These are phyloP conservation scores for Timandra comae DNA, from an alignment of 2,888 invertebrate species.

Conservation along the genomic window DNA sequence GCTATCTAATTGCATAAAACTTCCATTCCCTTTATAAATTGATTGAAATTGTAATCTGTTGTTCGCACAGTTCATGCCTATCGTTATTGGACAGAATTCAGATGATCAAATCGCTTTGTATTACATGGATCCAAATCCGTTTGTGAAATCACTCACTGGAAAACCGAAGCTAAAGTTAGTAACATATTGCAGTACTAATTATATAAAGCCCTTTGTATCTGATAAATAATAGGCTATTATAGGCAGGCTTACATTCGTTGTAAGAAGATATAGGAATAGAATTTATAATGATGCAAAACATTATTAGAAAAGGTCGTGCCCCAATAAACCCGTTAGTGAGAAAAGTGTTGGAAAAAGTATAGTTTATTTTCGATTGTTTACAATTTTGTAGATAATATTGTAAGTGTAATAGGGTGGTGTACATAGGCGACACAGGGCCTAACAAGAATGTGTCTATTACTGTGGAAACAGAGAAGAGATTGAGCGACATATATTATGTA, in stretches of 20 bases:
- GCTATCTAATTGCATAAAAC: no score
- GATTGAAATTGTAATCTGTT: no score
- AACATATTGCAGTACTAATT: background rate
- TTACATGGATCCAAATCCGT: constrained; percentile 75
- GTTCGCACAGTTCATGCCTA: constrained; percentile 68
- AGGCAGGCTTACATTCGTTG: no score
- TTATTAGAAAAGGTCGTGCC: no score
- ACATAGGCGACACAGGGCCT: constrained; percentile 58
- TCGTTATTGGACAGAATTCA: constrained; percentile 63
- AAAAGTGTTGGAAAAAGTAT: no score
- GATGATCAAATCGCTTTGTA: constrained; percentile 67
- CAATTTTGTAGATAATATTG: no score
- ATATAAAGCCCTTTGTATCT: background rate
- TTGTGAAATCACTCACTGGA: constrained; percentile 77
- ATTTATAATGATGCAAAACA: no score
- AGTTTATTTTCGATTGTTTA: no score
- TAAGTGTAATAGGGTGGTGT: constrained; percentile 70
- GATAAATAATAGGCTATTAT: background rate
- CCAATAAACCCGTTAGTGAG: no score
- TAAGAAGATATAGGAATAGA: no score
- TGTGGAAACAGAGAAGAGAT: constrained; percentile 56
- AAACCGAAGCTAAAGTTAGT: constrained; percentile 79
- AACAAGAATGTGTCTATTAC: constrained; percentile 60
- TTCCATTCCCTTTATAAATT: no score
- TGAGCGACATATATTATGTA: constrained; percentile 76